These are phyloP conservation scores for Tenrec ecaudatus DNA, from an alignment of 2,113 vertebrate species.

Conservation along the genomic window DNA sequence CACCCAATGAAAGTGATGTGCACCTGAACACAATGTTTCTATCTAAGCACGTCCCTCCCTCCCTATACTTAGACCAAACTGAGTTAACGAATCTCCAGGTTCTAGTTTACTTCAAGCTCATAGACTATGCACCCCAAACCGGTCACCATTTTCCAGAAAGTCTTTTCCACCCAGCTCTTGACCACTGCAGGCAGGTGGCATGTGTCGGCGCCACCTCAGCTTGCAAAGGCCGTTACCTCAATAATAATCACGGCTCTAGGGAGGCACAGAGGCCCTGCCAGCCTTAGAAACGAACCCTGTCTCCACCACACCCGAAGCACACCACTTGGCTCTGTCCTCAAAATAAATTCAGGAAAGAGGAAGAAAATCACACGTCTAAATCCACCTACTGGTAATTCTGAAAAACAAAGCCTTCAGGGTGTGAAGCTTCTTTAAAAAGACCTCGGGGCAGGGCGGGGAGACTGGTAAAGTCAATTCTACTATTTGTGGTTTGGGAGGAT, in stretches of 20 bases:
- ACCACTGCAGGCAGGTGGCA: neutral
- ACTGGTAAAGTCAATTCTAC: neutral
- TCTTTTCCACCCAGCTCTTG: neutral
- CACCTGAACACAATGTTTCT: neutral
- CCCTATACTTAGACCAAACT: neutral
- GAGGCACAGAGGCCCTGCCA: neutral
- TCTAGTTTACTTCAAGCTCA: neutral
- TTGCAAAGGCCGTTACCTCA: neutral
- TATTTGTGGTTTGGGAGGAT: conserved; percentile 36
- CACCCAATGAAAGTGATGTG: neutral
- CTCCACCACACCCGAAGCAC: neutral
- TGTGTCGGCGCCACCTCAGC: neutral
- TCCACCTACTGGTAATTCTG: neutral
- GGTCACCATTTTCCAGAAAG: neutral
- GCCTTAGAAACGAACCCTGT: neutral
- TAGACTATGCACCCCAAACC: neutral
- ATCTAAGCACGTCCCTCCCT: neutral
- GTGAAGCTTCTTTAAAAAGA: neutral
- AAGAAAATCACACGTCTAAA: conserved; percentile 48
- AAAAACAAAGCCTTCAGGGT: conserved; percentile 58
- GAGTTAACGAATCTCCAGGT: neutral
- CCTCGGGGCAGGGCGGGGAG: neutral
- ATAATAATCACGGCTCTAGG: neutral
- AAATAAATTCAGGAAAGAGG: neutral
- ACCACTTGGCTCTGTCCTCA: neutral